These are phyloP conservation scores for Arizona elegans DNA, from an alignment of 2,113 vertebrate species.

Conservation along the genomic window DNA sequence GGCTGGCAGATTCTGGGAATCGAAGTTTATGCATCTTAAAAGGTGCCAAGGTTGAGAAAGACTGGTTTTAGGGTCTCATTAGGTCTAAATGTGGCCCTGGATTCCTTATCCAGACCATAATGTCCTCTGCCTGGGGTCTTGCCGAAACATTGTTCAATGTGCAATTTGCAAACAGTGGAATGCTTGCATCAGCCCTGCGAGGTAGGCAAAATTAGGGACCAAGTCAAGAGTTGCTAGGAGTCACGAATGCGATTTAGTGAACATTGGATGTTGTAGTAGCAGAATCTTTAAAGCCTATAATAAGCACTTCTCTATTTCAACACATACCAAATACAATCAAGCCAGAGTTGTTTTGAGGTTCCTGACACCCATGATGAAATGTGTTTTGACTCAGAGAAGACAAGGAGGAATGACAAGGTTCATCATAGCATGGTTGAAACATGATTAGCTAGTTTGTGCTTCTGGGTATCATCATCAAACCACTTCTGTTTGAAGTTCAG, in stretches of 20 bases:
- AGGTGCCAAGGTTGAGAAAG: not conserved
- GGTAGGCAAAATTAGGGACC: not conserved
- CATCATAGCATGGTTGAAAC: not conserved
- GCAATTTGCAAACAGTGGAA: not conserved
- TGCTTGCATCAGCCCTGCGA: not conserved
- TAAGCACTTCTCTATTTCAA: not conserved
- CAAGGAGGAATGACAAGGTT: no score
- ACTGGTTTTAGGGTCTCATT: not conserved
- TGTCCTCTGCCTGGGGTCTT: not conserved
- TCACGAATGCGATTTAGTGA: not conserved
- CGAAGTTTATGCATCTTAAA: not conserved
- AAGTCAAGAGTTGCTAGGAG: not conserved
- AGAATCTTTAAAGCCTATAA: not conserved
- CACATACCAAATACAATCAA: not conserved
- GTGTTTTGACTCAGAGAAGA: no score
- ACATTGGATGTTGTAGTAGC: not conserved
- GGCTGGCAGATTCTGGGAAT: not conserved
- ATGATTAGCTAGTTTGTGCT: not conserved
- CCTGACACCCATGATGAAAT: no score
- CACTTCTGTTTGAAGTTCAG: not conserved
- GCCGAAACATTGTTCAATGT: not conserved
- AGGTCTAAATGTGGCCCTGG: not conserved
- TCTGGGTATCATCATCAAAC: not conserved
- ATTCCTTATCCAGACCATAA: no score
- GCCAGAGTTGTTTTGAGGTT: not conserved